Conservation (phyloP, 92 coral and sea anemone species). For the Nematostella vectensis region DNA sequence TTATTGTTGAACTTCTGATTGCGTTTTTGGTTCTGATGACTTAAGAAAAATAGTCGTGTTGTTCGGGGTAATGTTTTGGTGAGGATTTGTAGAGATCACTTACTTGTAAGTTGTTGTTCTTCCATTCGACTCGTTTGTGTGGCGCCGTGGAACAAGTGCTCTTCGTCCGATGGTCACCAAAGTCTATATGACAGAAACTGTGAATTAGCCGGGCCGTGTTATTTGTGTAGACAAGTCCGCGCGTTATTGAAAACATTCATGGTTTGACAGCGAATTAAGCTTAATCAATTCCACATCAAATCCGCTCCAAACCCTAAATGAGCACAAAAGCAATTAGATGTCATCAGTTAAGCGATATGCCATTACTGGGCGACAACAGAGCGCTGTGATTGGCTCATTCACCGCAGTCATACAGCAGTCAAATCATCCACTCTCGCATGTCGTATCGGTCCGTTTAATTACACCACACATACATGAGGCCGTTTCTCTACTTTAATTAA, state of each 20-base stretch:
- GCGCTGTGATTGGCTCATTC: constrained; percentile 52
- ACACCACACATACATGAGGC: constrained; percentile 49
- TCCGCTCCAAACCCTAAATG: constrained; percentile 93
- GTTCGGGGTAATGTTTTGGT: too few species aligned
- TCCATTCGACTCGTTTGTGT: constrained; percentile 36
- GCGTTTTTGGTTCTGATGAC: too few species aligned
- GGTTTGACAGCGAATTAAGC: constrained; percentile 84
- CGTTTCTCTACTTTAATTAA: constrained; percentile 71
- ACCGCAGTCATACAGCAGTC: constrained; percentile 55
- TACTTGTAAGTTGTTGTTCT: constrained; percentile 15
- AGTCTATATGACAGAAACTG: constrained; percentile 49
- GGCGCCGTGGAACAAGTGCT: background rate
- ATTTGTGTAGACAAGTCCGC: constrained; percentile 76
- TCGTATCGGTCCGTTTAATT: constrained; percentile 70
- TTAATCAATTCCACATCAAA: constrained; percentile 95
- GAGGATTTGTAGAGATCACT: background rate
- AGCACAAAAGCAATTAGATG: constrained; percentile 84
- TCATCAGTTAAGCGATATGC: constrained; percentile 78
- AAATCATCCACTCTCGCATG: constrained; percentile 54
- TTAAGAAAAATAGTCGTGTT: too few species aligned
- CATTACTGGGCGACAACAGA: constrained; percentile 46
- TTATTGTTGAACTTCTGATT: too few species aligned
- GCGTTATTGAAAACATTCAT: constrained; percentile 85
- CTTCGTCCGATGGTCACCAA: constrained; percentile 25
- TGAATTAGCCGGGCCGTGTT: constrained; percentile 56